Evolutionary conservation across 2,797 vertebrate species (phyloP).

Genomic region (Diplodus sargus): DNA sequence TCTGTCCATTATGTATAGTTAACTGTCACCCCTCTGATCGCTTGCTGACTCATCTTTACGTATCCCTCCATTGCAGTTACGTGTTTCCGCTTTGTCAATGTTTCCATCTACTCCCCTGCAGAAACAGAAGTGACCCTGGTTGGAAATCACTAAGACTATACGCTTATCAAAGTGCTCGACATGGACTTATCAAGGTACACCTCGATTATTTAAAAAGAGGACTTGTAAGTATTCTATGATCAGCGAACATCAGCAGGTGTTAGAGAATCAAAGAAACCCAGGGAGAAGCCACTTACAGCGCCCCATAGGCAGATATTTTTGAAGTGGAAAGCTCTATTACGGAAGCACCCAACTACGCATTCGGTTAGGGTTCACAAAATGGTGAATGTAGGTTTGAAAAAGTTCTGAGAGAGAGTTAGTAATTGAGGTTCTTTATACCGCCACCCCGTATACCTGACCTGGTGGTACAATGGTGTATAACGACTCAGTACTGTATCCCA

Average conservation of each 20-base stretch:
- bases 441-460: conserved; percentile 77
- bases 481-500: conserved; percentile 78
- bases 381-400: conserved; percentile 20
- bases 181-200: neutral
- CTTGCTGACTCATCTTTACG: neutral
- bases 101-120: neutral
- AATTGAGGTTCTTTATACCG: conserved; percentile 29
- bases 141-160: conserved; percentile 45
- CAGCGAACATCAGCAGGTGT: conserved; percentile 53
- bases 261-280: conserved; percentile 40
- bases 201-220: neutral
- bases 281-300: conserved; percentile 24
- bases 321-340: conserved; percentile 11
- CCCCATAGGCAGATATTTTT: conserved; percentile 7
- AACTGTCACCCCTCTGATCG: neutral
- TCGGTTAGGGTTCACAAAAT: conserved; percentile 49
- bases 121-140: neutral
- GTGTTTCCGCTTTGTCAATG: neutral
- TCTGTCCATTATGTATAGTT: neutral
- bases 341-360: conserved; percentile 10
- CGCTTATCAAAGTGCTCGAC: neutral
- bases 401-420: conserved; percentile 69
- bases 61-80: neutral
- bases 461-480: conserved; percentile 74
- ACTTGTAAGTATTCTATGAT: conserved; percentile 14